Evolutionary conservation across 2,113 vertebrate genomes (phyloP).

Genomic region (Probosciger aterrimus): DNA sequence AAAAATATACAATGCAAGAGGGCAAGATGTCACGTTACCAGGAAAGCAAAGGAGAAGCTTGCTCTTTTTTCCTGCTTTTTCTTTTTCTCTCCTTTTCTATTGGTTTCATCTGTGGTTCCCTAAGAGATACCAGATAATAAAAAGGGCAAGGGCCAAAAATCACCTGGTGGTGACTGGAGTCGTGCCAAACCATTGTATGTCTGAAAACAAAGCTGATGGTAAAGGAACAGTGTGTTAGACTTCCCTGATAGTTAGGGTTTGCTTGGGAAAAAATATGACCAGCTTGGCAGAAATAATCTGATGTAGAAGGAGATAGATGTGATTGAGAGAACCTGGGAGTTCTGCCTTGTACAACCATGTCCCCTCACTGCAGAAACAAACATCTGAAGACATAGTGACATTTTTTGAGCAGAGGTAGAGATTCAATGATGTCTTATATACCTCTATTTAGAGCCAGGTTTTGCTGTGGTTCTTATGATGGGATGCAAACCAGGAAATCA

Average conservation of each 20-base stretch:
- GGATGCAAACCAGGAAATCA: neutral
- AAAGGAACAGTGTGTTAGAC: slow-evolving; percentile 36
- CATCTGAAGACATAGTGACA: neutral
- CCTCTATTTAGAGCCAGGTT: neutral
- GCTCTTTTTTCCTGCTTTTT: slow-evolving; percentile 46
- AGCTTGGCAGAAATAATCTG: neutral
- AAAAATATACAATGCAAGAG: slow-evolving; percentile 47
- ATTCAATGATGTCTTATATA: neutral
- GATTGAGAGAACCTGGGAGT: neutral
- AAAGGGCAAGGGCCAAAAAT: slow-evolving; percentile 64
- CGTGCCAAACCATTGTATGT: slow-evolving; percentile 62
- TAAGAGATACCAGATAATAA: slow-evolving; percentile 62
- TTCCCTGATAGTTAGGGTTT: slow-evolving; percentile 40
- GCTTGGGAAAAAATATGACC: slow-evolving; percentile 53
- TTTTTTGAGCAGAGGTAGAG: neutral
- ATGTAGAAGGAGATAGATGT: neutral
- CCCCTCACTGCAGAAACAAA: neutral
- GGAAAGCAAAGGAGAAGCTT: slow-evolving; percentile 52
- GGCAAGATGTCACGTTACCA: neutral
- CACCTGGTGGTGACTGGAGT: slow-evolving; percentile 72
- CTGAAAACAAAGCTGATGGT: slow-evolving; percentile 57
- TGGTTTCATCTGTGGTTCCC: slow-evolving; percentile 58
- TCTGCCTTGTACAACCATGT: neutral
- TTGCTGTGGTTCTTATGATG: neutral
- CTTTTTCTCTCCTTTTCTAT: slow-evolving; percentile 50